A percentile compares a stretch with the other conserved stretches of the same genome.
These are phyloP conservation scores for Lepus townsendii DNA, from an alignment of 2,797 vertebrate genomes.

Conservation along the genomic window DNA sequence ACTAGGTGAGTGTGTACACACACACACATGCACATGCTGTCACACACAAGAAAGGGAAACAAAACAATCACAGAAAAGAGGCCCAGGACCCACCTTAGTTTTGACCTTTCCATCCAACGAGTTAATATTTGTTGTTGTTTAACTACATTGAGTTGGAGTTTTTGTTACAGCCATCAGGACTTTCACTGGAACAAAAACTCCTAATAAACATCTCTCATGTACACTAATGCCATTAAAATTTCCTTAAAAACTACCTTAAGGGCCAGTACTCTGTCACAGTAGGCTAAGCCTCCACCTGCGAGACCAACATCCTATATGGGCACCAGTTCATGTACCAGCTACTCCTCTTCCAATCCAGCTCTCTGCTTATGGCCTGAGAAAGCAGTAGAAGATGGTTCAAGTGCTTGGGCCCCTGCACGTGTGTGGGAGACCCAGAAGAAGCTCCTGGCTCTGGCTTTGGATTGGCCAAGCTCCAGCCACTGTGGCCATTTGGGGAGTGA, in stretches of 20 bases:
- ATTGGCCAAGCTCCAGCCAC: no score
- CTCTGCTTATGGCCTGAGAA: no score
- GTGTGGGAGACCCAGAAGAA: no score
- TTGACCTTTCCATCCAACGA: not conserved
- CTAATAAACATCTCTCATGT: not conserved
- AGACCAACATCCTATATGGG: no score
- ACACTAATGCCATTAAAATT: not conserved
- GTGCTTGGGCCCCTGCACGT: no score
- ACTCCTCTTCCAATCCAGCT: no score
- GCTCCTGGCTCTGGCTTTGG: no score
- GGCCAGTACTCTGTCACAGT: no score
- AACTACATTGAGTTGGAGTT: not conserved
- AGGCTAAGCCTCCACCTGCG: no score
- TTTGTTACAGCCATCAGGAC: not conserved
- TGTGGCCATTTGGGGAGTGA: no score
- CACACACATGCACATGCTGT: not conserved
- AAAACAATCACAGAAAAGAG: not conserved
- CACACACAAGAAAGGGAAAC: not conserved
- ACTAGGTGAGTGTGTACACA: not conserved
- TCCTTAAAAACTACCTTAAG: not conserved
- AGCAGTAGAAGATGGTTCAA: no score
- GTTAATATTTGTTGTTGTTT: not conserved
- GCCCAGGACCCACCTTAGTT: not conserved
- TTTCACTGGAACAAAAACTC: not conserved
- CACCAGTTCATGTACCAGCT: no score